Evolutionary conservation across 2,797 vertebrate species (phyloP).

Genomic region (Buceros bicornis): DNA sequence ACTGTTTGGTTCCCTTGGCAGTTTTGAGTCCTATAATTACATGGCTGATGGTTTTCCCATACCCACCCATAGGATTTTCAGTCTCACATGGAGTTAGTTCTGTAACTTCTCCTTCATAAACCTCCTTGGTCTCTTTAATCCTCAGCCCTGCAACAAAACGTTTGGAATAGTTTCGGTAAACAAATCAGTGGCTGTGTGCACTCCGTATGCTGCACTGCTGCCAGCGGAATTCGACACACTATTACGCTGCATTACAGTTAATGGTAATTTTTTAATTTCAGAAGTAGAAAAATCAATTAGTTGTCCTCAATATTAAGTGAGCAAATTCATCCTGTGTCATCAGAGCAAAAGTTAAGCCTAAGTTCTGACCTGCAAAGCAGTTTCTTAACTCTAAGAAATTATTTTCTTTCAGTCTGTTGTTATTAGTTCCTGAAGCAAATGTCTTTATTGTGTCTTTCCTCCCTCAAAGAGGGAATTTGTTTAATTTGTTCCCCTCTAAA

Average conservation of each 20-base stretch:
- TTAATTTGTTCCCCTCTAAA: not conserved
- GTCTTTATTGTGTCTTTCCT: not conserved
- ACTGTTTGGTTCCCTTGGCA: slow-evolving; percentile 97
- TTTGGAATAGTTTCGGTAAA: not conserved
- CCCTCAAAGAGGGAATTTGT: not conserved
- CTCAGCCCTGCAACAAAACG: slow-evolving; percentile 86
- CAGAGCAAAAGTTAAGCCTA: not conserved
- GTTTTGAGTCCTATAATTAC: slow-evolving; percentile 98
- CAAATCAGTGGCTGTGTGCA: not conserved
- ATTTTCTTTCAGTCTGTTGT: not conserved
- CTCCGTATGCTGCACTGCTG: not conserved
- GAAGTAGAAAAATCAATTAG: not conserved
- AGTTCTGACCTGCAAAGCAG: not conserved
- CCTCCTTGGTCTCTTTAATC: slow-evolving; percentile 99
- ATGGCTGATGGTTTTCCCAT: slow-evolving; percentile 98
- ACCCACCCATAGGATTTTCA: slow-evolving; percentile 98
- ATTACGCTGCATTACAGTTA: not conserved
- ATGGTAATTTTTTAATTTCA: not conserved
- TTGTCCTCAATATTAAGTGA: not conserved
- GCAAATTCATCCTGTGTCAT: not conserved
- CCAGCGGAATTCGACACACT: not conserved
- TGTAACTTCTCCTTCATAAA: slow-evolving; percentile 99
- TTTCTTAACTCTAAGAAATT: not conserved
- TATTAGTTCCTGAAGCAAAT: not conserved
- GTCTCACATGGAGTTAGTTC: slow-evolving; percentile 98